These are phyloP conservation scores for Tribolium castaneum DNA, from an alignment of 1,140 invertebrate genomes.

Conservation along the genomic window DNA sequence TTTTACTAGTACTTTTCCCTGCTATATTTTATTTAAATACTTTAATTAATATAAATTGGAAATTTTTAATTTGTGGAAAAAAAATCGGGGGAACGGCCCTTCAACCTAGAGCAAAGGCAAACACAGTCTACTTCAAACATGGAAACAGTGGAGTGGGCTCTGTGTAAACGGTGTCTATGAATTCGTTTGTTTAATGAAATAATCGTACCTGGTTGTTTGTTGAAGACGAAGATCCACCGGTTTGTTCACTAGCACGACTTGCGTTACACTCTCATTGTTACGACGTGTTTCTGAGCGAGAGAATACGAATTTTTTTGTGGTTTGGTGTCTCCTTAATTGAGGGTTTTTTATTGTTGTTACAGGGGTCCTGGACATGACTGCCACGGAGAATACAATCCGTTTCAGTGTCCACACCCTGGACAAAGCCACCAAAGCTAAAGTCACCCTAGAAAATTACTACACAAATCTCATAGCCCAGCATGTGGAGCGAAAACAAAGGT, in stretches of 20 bases:
- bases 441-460: constrained; percentile 99
- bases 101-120: neutral
- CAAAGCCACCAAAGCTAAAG: constrained; percentile 99
- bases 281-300: neutral
- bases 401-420: constrained; percentile 97
- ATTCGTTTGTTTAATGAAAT: constrained; percentile 35
- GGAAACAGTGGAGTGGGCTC: constrained; percentile 21
- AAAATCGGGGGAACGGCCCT: neutral
- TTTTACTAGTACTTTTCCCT: no score
- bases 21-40: no score
- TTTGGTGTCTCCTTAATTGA: constrained; percentile 13
- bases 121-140: constrained; percentile 27
- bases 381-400: constrained; percentile 82
- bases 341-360: constrained; percentile 63
- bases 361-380: constrained; percentile 77
- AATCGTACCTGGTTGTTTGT: constrained; percentile 30
- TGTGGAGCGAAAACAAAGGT: constrained; percentile 95
- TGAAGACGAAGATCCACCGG: neutral
- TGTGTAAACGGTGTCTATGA: constrained; percentile 21
- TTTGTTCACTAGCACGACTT: neutral
- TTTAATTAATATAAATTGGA: no score
- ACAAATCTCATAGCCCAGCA: constrained; percentile 97
- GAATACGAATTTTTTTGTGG: neutral
- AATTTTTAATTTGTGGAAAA: neutral
- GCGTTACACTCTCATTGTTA: neutral